These are phyloP conservation scores for Dryocosmus kuriphilus DNA, from an alignment of 2,888 invertebrate genomes.

Conservation along the genomic window DNA sequence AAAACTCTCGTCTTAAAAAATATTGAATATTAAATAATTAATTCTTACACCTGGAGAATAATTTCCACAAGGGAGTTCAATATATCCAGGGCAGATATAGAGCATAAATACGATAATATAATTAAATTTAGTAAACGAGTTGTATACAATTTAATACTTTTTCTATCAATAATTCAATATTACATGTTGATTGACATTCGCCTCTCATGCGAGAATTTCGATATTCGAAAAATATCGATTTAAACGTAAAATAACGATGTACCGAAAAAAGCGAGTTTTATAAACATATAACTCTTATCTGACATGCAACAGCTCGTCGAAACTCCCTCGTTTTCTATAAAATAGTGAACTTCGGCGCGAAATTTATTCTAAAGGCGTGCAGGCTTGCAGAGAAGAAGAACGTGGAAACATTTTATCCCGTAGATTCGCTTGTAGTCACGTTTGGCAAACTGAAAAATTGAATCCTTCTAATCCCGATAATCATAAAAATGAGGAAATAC, in stretches of 20 bases:
- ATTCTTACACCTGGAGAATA: neutral
- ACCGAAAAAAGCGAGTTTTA: slow-evolving; percentile 13
- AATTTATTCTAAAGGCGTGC: slow-evolving; percentile 39
- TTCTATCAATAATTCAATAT: neutral
- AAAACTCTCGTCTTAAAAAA: neutral
- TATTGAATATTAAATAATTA: neutral
- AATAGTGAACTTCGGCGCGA: slow-evolving; percentile 29
- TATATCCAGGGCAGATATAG: neutral
- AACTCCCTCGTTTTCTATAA: slow-evolving; percentile 32
- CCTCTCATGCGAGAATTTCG: neutral
- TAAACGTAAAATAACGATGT: slow-evolving; percentile 14
- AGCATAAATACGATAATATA: neutral
- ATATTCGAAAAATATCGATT: slow-evolving; percentile 16
- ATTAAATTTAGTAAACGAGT: neutral
- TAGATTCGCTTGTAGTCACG: slow-evolving; percentile 30
- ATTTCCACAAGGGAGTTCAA: neutral
- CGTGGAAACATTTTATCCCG: slow-evolving; percentile 37
- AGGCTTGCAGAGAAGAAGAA: slow-evolving; percentile 28
- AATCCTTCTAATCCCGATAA: slow-evolving; percentile 34
- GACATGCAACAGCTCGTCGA: slow-evolving; percentile 36
- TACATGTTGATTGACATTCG: slow-evolving; percentile 31
- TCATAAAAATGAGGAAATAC: slow-evolving; percentile 26
- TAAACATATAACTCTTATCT: slow-evolving; percentile 4
- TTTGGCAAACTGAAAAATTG: slow-evolving; percentile 41
- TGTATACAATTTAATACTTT: neutral